Base-by-base conservation (phyloP, 2,797 vertebrate genomes). In the Pangasius larnaudii region DNA sequence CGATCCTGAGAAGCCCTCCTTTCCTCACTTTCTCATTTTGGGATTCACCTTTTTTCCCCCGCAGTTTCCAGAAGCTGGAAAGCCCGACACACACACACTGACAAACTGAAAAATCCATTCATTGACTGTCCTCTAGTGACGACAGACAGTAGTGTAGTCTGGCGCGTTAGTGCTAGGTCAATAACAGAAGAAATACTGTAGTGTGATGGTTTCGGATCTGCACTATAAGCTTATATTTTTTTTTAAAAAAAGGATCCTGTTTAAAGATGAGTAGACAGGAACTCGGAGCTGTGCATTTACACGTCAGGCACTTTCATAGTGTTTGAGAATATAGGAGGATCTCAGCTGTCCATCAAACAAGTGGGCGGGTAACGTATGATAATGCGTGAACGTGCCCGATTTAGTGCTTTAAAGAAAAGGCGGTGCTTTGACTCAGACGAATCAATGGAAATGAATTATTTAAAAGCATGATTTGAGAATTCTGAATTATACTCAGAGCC, bases 91-190 rank as follows among this genome's bases (percentile, higher is more conserved):
- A 75, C 67, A 75, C 84, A 30, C 56, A 63, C 56, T 13, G 53
- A 85, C 56, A 53, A 3, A 27, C 59, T 0, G 42, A n/a, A 16
- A 63, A 36, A 87, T 78, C 86, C 90, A 90, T 84, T 91, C 65
- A 53, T 77, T 89, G 89, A 91, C 94, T 95, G 94, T 95, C 94
- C 93, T 94, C 95, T 94, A 79, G 93, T 94, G 95, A 93, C 61
- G 46, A 83, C 0, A 85, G 24, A 46, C 61, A 75, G 61, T 80
- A 42, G 53, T 71, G 42, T 22, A 69, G 6, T 51, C 59, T 33
- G 39, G 33, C 4, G 19, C 72, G 33, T 78, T 19, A 33, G 13
- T 56, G 11, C 13, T 33, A 1, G 3, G 6, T 42, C 36, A 24
- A 9, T 42, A 24, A 42, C 11, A 74, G 24, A 46, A 24, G 22